These are phyloP conservation scores for Etheostoma spectabile DNA, from an alignment of 2,113 vertebrate species.

Conservation along the genomic window DNA sequence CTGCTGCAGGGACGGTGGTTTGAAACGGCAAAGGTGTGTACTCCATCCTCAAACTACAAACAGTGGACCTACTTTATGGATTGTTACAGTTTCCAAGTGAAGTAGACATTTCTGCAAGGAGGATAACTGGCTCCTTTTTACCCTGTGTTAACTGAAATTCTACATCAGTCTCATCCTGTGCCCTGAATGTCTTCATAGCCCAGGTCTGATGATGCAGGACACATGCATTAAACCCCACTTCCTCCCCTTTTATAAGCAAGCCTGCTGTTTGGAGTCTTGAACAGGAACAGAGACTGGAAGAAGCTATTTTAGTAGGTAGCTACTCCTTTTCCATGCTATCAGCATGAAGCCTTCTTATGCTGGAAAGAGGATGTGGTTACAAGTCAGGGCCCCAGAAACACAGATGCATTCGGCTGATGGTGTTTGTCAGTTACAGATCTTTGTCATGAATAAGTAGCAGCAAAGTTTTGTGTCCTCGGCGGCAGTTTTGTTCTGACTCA, in stretches of 20 bases:
- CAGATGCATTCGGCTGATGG: slow-evolving; percentile 54
- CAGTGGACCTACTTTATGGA: background rate
- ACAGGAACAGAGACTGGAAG: slow-evolving; percentile 79
- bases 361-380: slow-evolving; percentile 84
- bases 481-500: slow-evolving; percentile 68
- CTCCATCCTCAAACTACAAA: slow-evolving; percentile 34
- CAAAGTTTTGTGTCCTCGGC: slow-evolving; percentile 18
- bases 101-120: background rate
- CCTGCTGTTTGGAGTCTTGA: slow-evolving; percentile 50
- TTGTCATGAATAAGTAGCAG: slow-evolving; percentile 61
- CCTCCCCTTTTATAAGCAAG: slow-evolving; percentile 1
- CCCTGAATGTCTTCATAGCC: background rate
- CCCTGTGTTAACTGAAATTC: background rate
- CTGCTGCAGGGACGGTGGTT: slow-evolving; percentile 5
- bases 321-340: slow-evolving; percentile 76
- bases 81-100: background rate
- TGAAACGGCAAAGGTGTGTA: slow-evolving; percentile 43
- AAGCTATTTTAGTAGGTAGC: slow-evolving; percentile 75
- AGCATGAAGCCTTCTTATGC: slow-evolving; percentile 59
- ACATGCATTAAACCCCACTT: slow-evolving; percentile 13
- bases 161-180: slow-evolving; percentile 26
- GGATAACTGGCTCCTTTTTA: background rate
- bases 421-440: slow-evolving; percentile 70
- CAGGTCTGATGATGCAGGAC: slow-evolving; percentile 32
- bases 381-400: slow-evolving; percentile 63